Conservation (phyloP, 2,797 vertebrate species). For the Liasis olivaceus region DNA sequence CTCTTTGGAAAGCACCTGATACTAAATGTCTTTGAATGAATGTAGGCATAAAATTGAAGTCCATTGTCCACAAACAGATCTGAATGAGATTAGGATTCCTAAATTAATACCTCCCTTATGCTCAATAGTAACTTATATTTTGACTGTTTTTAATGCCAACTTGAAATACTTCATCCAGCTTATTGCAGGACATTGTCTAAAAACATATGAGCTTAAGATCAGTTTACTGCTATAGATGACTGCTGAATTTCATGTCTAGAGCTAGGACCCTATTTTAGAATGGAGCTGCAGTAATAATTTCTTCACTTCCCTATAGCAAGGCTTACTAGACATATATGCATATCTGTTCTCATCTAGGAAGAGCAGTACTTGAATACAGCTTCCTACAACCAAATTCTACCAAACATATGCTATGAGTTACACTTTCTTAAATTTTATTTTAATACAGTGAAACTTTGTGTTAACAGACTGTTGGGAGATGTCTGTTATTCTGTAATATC, state of each 20-base stretch:
- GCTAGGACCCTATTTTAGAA: background rate
- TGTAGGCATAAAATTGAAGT: background rate
- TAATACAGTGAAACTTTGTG: background rate
- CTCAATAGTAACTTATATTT: background rate
- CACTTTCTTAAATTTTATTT: background rate
- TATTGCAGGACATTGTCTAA: background rate
- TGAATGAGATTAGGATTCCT: background rate
- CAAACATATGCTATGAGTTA: background rate
- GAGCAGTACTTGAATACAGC: background rate
- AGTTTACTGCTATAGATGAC: background rate
- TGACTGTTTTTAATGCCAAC: background rate
- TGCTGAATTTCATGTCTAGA: background rate
- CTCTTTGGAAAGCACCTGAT: background rate
- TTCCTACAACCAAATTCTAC: background rate
- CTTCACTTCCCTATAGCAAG: background rate
- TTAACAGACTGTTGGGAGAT: too few species aligned
- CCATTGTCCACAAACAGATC: background rate
- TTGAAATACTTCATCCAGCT: background rate
- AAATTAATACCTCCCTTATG: background rate
- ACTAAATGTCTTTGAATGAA: background rate
- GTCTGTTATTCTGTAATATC: too few species aligned
- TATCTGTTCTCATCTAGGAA: background rate
- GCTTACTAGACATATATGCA: background rate
- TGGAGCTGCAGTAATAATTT: background rate
- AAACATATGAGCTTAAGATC: background rate